Evolutionary conservation across 2,888 invertebrate genomes (phyloP), one percentile per base, ranked within the genome.

Genomic region (Amphimallon solstitiale): DNA sequence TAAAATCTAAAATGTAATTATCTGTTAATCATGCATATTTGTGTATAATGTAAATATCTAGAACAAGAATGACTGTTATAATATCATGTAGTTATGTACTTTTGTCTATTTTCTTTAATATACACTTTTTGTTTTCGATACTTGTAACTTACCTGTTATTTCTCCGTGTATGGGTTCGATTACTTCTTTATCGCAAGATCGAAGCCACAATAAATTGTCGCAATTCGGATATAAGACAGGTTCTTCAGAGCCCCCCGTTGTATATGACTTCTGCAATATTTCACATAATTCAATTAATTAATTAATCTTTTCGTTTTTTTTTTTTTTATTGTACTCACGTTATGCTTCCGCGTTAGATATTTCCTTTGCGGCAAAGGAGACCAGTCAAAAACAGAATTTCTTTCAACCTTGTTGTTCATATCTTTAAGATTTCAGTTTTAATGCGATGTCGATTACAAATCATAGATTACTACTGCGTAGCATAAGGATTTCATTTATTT

Each of bases 171-270:
- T 81, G 0, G 94, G 94, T 68, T 88, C 85, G 1, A 86, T 81
- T 21, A 93, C 87, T 84, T 95, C 94, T 65, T 89, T 79, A 68
- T 89, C 89, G 72, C 94, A 95, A 1, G 92, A 91, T 63, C 95
- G 85, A 74, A 93, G 80, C 94, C 94, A 95, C 34, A 95, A 88
- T 23, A 86, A 86, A 0, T 87, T 83, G 72, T 94, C 92, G 74
- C 92, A 92, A 75, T 92, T 85, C 0, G 88, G 86, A 76, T 85
- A 87, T 9, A 67, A 63, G 34, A 59, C 21, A 49, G 52, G 19
- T 10, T 40, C 19, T 38, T 46, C 29, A 46, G 29, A 19, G 17
- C 23, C 40, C 48, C 10, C 61, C 12, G 17, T 7, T 7, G 45
- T 17, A 40, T 29, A 23, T 23, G 43, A 43, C 2, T 43, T 17